Base-by-base conservation (phyloP, 2,797 vertebrate genomes). In the Eleutherodactylus coqui region DNA sequence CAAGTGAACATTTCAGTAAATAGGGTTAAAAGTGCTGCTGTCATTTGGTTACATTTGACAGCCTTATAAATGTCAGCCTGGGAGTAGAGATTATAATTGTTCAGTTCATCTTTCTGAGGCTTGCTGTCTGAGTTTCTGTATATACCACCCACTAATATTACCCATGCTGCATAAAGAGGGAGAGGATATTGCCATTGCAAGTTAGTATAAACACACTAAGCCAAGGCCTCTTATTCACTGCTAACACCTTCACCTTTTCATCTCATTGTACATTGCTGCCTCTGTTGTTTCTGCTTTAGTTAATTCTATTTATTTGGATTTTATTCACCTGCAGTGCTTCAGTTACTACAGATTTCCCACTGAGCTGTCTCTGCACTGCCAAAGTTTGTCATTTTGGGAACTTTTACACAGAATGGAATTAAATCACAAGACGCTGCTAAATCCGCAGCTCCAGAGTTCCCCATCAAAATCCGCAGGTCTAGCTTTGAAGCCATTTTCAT, bases 91-190 rank as follows among this genome's bases (percentile, higher is more conserved):
- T 32, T 60, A 62, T 83, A 87, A 83, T 79, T 79, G 75, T 55
- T 83, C 24, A 83, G 85, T 87, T 83, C 83, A 87, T 83, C 85
- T 87, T 83, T 79, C 41, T 83, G 81, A 79, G 85, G 85, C 70
- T 78, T 43, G 51, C 53, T 84, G 80, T 87, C 85, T 87, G 76
- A 75, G 67, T 67, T 79, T 41, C 81, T 84, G 76, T 21, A 11
- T 80, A 80, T 87, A 84, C 86, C 86, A 87, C 86, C 86, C 86
- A 87, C 86, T 64, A 84, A 51, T 84, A 84, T 75, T 80, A 84
- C 53, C 82, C 51, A 64, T 69, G 49, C 36, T 51, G 78, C 86
- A 87, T 72, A 87, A 84, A 75, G 45, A 55, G 49, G n/a, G n/a
- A 69, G 69, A 87, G 86, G 82, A 87, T 84, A 84, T 80, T 73